Conservation (phyloP, 1,140 invertebrate genomes). For the Archegozetes longisetosus region DNA sequence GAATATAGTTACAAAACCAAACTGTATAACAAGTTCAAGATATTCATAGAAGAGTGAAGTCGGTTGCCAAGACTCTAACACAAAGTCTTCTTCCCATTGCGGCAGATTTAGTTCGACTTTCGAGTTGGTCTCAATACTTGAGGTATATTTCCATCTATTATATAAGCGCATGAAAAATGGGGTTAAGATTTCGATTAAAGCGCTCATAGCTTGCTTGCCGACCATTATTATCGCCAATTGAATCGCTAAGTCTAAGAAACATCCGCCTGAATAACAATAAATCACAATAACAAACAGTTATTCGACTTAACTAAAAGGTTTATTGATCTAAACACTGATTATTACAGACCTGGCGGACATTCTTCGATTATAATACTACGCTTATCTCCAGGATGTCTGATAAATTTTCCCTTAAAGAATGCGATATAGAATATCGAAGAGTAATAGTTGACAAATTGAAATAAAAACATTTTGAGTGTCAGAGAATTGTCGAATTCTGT, state of each 20-base stretch:
- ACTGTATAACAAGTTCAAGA: constrained; percentile 89
- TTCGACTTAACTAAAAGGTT: background rate
- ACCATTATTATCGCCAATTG: constrained; percentile 50
- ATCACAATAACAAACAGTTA: background rate
- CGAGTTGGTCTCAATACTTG: background rate
- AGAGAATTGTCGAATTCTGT: constrained; percentile 77
- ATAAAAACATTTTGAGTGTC: constrained; percentile 91
- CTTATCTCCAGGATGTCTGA: background rate
- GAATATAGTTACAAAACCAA: constrained; percentile 78
- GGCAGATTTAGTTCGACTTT: constrained; percentile 24
- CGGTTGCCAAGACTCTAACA: constrained; percentile 69
- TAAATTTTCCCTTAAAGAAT: constrained; percentile 65
- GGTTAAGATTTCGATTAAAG: constrained; percentile 39
- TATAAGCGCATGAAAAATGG: constrained; percentile 30
- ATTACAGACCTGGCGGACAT: background rate
- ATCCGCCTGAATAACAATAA: constrained; percentile 33
- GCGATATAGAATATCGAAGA: constrained; percentile 97
- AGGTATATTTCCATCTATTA: background rate
- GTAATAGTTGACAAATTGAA: constrained; percentile 98
- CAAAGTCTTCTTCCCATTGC: constrained; percentile 81
- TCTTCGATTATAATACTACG: background rate
- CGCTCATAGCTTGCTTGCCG: constrained; percentile 46
- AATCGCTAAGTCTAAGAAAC: constrained; percentile 45
- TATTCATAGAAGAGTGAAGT: constrained; percentile 89
- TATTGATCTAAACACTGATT: background rate